Evolutionary conservation across 2,888 invertebrate genomes (phyloP), one percentile per base, ranked within the genome.

Genomic region (Brenthis daphne): DNA sequence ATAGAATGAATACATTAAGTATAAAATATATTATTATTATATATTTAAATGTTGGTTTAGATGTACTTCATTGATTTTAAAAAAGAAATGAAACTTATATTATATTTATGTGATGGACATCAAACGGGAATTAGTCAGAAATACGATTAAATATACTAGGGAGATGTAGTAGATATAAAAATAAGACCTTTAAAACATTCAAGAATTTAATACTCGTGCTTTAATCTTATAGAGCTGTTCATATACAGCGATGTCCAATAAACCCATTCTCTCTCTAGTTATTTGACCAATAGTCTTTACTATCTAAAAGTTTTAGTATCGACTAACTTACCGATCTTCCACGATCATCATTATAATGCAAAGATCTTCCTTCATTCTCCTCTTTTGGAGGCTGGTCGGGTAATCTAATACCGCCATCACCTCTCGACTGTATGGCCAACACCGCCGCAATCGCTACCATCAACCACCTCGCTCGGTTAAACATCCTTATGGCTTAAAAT

Each of bases 351-450:
- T 82, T 85, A 47, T 90, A 91, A 76, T 86, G 85, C 13, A 89
- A 63, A 0, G 87, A 85, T n/a, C 92, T 82, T 24, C 90, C 92
- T 68, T 90, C 85, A 0, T 76, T 81, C 11, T 88, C 85, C 8
- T 87, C 84, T 37, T 85, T 86, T 0, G 92, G 85, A 0, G 86
- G 87, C 70, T 93, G 90, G 66, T 92, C 93, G 8, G 94, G 94
- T n/a, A 94, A 81, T 65, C 94, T 85, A 73, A 94, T 82, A 47
- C 93, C 94, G 53, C 94, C 94, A n/a, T 94, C 94, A 48, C 94
- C 94, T 73, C 90, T 85, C 67, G 94, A 92, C 82, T 94, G 94
- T 83, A 94, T 90, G 82, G 94, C 93, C 77, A 95, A 77, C 8
- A 87, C 85, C 11, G 94, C 90, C 61, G 92, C 88, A 74, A 93